Evolutionary conservation across 2,113 vertebrate species (phyloP), one percentile per base, ranked within the genome.

Genomic region (Dasypus novemcinctus): DNA sequence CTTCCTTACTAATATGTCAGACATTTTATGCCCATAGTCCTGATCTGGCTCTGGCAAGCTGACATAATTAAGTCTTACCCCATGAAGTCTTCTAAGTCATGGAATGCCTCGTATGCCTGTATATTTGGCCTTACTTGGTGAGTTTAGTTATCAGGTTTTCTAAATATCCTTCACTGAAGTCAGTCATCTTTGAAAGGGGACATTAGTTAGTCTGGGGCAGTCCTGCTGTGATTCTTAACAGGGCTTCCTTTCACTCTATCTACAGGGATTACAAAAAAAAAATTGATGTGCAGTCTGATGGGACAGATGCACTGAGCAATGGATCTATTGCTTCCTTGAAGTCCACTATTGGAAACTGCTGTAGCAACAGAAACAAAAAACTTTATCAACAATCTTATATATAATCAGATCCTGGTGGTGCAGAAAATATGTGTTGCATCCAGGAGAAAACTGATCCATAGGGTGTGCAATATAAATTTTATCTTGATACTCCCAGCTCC

Each of bases 141-240:
- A 79, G 59, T 31, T 57, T 93, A 72, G 91, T 75, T 93, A 86
- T 89, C 25, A 36, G 68, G 79, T 88, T 61, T 84, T 36, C 14
- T 46, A 36, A 82, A 54, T 83, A 36, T 4, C 7, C 31, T 11
- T 87, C 61, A 15, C 13, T 87, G 38, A 23, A 71, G 25, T 82
- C 52, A 68, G n/a, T 80, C 13, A 33, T 38, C 63, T 66, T 92
- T 57, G 49, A 69, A 87, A 91, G 13, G 31, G 13, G n/a, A 27
- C 38, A 17, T 81, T 17, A 7, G 10, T 90, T 38, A 90, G 13
- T 21, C 63, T 54, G 61, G 10, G 36, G n/a, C 4, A 82, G 46
- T 38, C n/a, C 11, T 84, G 18, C 49, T 61, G 23, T 36, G 25
- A 66, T 11, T n/a, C 43, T 69, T 61, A 71, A 59, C 4, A 69